Percentiles rank a stretch among this genome's conserved stretches.
Evolutionary conservation across 2,797 vertebrate genomes (phyloP).

Genomic region (Pempheris klunzingeri): DNA sequence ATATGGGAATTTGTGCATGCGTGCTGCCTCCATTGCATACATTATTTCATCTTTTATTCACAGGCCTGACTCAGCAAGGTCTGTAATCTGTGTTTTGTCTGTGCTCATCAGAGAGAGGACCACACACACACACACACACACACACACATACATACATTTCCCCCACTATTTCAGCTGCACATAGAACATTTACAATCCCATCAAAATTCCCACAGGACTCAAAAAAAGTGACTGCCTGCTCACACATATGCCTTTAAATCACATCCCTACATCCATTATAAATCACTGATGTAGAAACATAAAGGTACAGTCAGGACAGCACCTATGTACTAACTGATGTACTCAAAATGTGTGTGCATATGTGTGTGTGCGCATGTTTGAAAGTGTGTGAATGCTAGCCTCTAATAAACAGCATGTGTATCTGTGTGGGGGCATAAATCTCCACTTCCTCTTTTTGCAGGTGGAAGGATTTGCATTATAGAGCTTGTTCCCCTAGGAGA

Average conservation of each 20-base stretch:
- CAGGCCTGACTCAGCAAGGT: conserved; percentile 64
- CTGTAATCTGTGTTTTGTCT: conserved; percentile 51
- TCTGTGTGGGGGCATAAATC: conserved; percentile 70
- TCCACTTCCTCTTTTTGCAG: conserved; percentile 81
- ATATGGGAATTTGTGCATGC: conserved; percentile 40
- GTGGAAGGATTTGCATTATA: conserved; percentile 63
- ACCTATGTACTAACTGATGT: conserved; percentile 46
- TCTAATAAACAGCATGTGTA: conserved; percentile 68
- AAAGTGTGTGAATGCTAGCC: conserved; percentile 55
- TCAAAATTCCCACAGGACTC: conserved; percentile 80
- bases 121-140: conserved; percentile 43
- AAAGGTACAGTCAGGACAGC: conserved; percentile 53
- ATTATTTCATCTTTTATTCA: conserved; percentile 76
- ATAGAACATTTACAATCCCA: conserved; percentile 72
- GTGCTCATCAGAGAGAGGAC: conserved; percentile 61
- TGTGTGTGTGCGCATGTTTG: conserved; percentile 24
- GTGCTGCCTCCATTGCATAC: conserved; percentile 50
- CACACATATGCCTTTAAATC: conserved; percentile 75
- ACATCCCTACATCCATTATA: conserved; percentile 70
- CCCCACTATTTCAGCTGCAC: conserved; percentile 48
- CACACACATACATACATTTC: conserved; percentile 29
- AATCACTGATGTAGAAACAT: conserved; percentile 71
- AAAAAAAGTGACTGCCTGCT: conserved; percentile 68
- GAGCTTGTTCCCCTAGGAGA: conserved; percentile 48
- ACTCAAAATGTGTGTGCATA: conserved; percentile 23